Evolutionary conservation across 2,888 invertebrate species (phyloP).

Genomic region (Axea sp.): DNA sequence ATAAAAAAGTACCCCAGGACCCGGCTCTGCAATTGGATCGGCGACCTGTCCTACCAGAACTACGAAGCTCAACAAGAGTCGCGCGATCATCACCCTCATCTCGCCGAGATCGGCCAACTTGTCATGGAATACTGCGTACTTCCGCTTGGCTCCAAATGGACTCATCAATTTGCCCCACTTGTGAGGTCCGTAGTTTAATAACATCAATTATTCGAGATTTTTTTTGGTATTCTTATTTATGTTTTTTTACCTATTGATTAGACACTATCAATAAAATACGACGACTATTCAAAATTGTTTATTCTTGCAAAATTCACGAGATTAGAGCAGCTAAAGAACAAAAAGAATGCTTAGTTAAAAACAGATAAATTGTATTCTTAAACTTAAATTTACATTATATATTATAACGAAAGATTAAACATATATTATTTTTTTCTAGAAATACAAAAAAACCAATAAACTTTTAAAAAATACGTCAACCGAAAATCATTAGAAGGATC

Average conservation of each 20-base stretch:
- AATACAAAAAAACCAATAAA: no score
- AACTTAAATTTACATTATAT: no score
- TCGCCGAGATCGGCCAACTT: conserved; percentile 83
- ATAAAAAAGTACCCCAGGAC: conserved; percentile 83
- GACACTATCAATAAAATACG: conserved; percentile 31
- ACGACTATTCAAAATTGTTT: conserved; percentile 14
- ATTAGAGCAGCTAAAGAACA: no score
- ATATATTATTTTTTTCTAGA: no score
- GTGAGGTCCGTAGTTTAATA: conserved; percentile 65
- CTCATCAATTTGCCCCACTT: conserved; percentile 71
- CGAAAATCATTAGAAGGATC: no score
- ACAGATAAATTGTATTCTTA: no score
- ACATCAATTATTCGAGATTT: conserved; percentile 41
- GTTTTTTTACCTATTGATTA: conserved; percentile 6
- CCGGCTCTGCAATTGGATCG: conserved; percentile 84
- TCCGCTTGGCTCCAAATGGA: conserved; percentile 80
- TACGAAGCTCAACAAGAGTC: conserved; percentile 80
- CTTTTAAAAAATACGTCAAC: no score
- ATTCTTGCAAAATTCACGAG: not conserved
- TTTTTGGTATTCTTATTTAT: conserved; percentile 17
- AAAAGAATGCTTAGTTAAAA: no score
- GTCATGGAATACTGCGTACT: conserved; percentile 83
- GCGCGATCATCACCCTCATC: conserved; percentile 80
- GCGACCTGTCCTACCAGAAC: conserved; percentile 84
- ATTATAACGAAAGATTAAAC: no score